Evolutionary conservation across 2,888 invertebrate genomes (phyloP), one percentile per base, ranked within the genome.

Genomic region (Melitaea athalia): DNA sequence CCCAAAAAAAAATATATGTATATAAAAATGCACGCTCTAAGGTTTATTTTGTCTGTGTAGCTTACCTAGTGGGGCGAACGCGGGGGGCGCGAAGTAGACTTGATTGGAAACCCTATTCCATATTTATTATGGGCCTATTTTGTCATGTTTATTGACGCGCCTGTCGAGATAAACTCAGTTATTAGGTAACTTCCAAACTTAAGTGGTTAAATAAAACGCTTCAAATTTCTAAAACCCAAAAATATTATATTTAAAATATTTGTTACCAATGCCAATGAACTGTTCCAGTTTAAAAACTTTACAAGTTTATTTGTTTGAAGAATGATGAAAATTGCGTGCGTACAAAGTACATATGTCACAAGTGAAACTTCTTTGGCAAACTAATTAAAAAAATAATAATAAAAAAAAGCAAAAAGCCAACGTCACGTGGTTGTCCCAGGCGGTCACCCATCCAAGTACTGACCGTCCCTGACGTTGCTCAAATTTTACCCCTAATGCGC

Each of bases 91-190:
- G 83, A 88, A 89, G 89, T 85, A 85, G 89, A 86, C 89, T 88
- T 91, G 91, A 92, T 91, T 91, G 91, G 88, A 87, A 89, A 88
- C 89, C 90, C 89, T 91, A 91, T 89, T 91, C 90, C 92, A 91
- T 91, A 91, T 92, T 91, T 91, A 92, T 91, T 88, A 91, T 88
- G 87, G 87, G 82, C 86, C 90, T 86, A 89, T 91, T 90, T 91
- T 87, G 87, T 89, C 85, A 88, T 89, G 88, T 90, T 89, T 89
- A 89, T 87, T 89, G 88, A 88, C 85, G 85, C 79, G 81, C 81
- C 81, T 85, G 85, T 81, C 84, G 78, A 78, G 79, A 69, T 71
- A 75, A 67, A 75, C 72, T 70, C 62, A 67, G 74, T 75, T 77
- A 76, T 72, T 72, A 72, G 66, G 55, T 60, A 73, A 73, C 70